A percentile compares a stretch with the other conserved stretches of the same genome.
These are phyloP conservation scores for Microctonus hyperodae DNA, from an alignment of 2,888 invertebrate species.

Conservation along the genomic window DNA sequence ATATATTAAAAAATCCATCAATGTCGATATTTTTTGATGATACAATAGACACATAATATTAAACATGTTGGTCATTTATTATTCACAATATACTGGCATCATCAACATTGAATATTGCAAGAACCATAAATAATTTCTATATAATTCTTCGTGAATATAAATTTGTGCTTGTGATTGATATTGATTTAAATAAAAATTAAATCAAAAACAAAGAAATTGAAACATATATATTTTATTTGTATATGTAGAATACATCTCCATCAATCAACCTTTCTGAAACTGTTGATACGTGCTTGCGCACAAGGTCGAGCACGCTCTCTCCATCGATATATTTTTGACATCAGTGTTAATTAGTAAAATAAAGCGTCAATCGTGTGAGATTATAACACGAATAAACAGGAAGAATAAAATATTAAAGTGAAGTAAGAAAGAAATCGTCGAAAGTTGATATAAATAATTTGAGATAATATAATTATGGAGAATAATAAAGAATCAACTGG, in stretches of 20 bases:
- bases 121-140: too few relatives aligned
- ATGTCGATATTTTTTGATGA: too few relatives aligned
- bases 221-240: background rate
- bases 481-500: slow-evolving; percentile 39
- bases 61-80: too few relatives aligned
- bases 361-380: background rate
- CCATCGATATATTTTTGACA: slow-evolving; percentile 6
- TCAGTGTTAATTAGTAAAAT: slow-evolving; percentile 17
- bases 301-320: background rate
- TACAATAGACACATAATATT: too few relatives aligned
- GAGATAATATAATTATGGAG: slow-evolving; percentile 35
- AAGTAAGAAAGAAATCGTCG: background rate
- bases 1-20: background rate
- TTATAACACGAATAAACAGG: too few relatives aligned
- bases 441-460: background rate
- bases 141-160: too few relatives aligned
- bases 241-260: background rate
- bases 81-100: too few relatives aligned
- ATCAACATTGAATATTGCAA: too few relatives aligned
- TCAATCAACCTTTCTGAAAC: background rate
- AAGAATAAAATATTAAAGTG: slow-evolving; percentile 1
- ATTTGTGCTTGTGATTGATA: too few relatives aligned
- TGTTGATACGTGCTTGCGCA: slow-evolving; percentile 4
- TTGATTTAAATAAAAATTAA: too few relatives aligned
- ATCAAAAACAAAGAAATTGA: background rate